Base-by-base conservation (phyloP, 2,797 vertebrate species). In the Loriculus beryllinus region DNA sequence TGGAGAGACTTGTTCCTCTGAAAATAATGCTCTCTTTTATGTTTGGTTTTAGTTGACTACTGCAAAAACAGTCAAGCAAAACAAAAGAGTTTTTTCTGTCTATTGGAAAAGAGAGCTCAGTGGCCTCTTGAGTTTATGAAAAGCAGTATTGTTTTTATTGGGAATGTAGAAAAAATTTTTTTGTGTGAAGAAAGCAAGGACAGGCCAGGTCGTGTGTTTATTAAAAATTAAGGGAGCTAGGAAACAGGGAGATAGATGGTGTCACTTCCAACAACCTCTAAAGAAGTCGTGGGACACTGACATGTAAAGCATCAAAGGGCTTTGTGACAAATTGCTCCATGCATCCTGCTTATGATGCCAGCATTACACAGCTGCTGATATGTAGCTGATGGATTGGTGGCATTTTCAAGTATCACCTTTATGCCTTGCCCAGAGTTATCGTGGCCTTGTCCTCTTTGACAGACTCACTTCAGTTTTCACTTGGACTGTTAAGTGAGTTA, bases 401-500 rank as follows among this genome's bases (percentile, higher is more conserved):
- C 43, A 51, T 62, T 86, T 82, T 82, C 14, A 62, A 67, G 39
- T 52, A 45, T 68, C 60, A 23, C 42, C 65, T 81, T 62, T 12
- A 2, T 83, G 49, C 82, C 35, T 75, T 81, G 65, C 74, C 28
- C 13, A 4, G 72, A 42, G 48, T 33, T 88, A 90, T 93, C 60
- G 43, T 42, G 48, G 84, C 37, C 51, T 74, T 29, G 33, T 60
- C 29, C 31, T 63, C 65, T 90, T 77, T 68, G 47, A 82, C 68
- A 75, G 20, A 37, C 19, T 28, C 59, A 71, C 69, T 92, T 86
- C 40, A 88, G 0, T 86, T 94, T 95, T 79, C 89, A 60, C 75
- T 86, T 72, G 40, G 25, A 33, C 82, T 90, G 40, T 75, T 95
- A 93, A 81, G 40, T 82, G 79, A 91, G 85, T 86, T 88, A 62